Evolutionary conservation across 37 sponge, comb jelly and placozoan species (phyloP).

Genomic region (Chondrosia reniformis): DNA sequence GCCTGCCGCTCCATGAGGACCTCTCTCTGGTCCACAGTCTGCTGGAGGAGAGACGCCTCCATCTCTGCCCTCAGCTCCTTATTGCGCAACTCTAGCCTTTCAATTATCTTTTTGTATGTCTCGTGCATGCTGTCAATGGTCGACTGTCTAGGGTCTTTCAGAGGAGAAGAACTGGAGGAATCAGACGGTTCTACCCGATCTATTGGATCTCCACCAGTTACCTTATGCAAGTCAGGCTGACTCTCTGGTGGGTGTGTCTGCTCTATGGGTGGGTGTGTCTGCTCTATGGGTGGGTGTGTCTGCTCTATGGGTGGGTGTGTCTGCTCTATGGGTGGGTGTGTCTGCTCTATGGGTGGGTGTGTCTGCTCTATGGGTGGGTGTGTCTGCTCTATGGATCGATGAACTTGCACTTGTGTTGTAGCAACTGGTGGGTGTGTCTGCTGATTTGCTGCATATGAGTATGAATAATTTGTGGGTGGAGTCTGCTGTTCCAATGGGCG

Average conservation of each 20-base stretch:
- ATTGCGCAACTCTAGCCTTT: not conserved
- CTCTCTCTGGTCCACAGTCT: not conserved
- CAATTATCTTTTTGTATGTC: conserved; percentile 6
- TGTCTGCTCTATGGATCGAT: too few relatives aligned
- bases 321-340: not conserved
- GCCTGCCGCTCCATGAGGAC: not conserved
- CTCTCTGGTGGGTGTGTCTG: not conserved
- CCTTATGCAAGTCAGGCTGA: not conserved
- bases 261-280: not conserved
- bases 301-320: not conserved
- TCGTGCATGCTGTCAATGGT: conserved; percentile 6
- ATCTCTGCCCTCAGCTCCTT: not conserved
- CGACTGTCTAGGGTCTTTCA: not conserved
- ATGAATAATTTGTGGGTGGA: too few relatives aligned
- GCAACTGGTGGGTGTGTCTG: too few relatives aligned
- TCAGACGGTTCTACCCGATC: not conserved
- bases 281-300: not conserved
- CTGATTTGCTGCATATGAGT: too few relatives aligned
- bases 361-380: too few relatives aligned
- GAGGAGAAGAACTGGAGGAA: not conserved
- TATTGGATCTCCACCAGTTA: not conserved
- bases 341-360: too few relatives aligned
- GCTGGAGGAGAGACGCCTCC: not conserved
- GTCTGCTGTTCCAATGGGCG: too few relatives aligned
- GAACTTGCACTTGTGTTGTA: too few relatives aligned